Conservation (phyloP, 1,140 invertebrate genomes). For the Diorhabda carinulata region DNA sequence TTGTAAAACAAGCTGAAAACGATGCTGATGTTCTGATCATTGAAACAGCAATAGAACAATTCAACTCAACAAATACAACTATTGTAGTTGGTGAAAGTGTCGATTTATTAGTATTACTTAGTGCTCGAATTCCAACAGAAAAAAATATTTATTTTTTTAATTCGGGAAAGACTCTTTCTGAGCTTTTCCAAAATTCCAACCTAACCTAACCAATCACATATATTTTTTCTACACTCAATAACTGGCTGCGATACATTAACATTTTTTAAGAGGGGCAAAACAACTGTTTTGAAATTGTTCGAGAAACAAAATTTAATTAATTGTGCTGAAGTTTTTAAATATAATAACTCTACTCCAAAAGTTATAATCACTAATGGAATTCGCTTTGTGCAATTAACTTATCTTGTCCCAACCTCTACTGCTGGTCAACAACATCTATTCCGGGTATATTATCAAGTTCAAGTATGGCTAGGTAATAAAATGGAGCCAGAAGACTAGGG, state of each 20-base stretch:
- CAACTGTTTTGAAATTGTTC: conserved; percentile 3
- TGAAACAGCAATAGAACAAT: conserved; percentile 20
- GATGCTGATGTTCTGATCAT: conserved; percentile 16
- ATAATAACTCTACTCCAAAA: conserved; percentile 16
- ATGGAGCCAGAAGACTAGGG: background rate
- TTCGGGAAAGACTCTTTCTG: background rate
- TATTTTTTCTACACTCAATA: conserved; percentile 15
- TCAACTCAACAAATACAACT: conserved; percentile 18
- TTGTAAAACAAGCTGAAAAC: conserved; percentile 13
- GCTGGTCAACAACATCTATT: too few relatives aligned
- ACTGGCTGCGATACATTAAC: conserved; percentile 13
- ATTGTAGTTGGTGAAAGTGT: conserved; percentile 29
- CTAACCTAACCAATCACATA: background rate
- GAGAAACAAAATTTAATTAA: conserved; percentile 17
- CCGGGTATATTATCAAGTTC: background rate
- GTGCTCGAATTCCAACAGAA: background rate
- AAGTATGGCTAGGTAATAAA: background rate
- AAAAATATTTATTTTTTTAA: background rate
- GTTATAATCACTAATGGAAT: conserved; percentile 15
- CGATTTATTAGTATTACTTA: background rate
- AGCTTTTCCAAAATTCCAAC: background rate
- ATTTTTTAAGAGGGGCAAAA: conserved; percentile 4
- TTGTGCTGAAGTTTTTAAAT: conserved; percentile 19
- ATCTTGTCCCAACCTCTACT: too few relatives aligned
- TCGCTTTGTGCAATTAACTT: conserved; percentile 1